Evolutionary conservation across 2,797 vertebrate genomes (phyloP), one percentile per base, ranked within the genome.

Genomic region (Kryptopterus vitreolus): DNA sequence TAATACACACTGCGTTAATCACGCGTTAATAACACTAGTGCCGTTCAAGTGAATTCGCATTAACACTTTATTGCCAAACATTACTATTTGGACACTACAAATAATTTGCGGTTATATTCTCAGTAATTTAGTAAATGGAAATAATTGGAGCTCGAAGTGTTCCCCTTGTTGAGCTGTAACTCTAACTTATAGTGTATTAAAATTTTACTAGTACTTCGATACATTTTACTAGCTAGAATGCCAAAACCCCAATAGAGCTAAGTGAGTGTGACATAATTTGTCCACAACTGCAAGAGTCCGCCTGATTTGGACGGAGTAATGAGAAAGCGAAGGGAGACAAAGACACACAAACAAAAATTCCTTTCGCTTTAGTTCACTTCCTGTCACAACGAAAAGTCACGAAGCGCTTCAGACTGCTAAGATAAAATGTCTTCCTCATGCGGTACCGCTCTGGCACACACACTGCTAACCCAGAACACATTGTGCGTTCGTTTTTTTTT

Each of bases 311-410:
- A 22, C 15, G 66, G 68, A 61, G 76, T 62, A 55, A 72, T 78
- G 31, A 81, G 26, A 74, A 63, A 79, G 29, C 65, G 16, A 79
- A 48, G 35, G 59, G 35, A 31, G 78, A 82, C 63, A 77, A 80
- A 20, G 58, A 52, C 18, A 69, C 57, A 81, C 71, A 76, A 86
- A 89, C 88, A 90, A 85, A 86, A 83, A 87, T 87, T 84, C 87
- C 82, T 83, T 87, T 87, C 87, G 85, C 86, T 88, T 91, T 84
- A 89, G 82, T 84, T 90, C 57, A 92, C 90, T 91, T 93, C 91
- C 91, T 89, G 85, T 84, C 79, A 77, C 68, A 74, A 81, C 78
- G 73, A 66, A n/a, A n/a, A 59, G 66, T 68, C 74, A 73, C 68
- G 78, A 85, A 83, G 84, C 85, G 57, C 88, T 84, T 78, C 84